Percentiles rank a stretch among this genome's conserved stretches.
These are phyloP conservation scores for Urocynchramus pylzowi DNA, from an alignment of 2,113 vertebrate genomes.

Conservation along the genomic window DNA sequence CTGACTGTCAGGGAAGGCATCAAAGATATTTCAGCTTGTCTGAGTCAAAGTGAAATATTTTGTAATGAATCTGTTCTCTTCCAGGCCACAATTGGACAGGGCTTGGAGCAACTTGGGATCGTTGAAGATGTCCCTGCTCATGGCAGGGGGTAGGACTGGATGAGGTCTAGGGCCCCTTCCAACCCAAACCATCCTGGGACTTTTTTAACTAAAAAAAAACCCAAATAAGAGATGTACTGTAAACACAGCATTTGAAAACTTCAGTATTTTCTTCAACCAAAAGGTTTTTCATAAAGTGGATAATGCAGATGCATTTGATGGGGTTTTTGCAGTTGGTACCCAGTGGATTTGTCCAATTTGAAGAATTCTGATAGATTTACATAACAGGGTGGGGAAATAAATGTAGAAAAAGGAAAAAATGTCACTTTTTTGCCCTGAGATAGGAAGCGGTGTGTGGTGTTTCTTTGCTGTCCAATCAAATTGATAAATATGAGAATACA, in stretches of 20 bases:
- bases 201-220: not conserved
- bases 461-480: not conserved
- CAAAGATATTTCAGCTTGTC: not conserved
- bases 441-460: not conserved
- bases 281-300: not conserved
- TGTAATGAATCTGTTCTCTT: not conserved
- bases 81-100: not conserved
- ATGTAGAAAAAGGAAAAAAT: not conserved
- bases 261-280: not conserved
- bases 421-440: not conserved
- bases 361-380: not conserved
- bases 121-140: not conserved
- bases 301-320: not conserved
- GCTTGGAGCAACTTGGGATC: not conserved
- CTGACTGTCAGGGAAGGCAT: not conserved
- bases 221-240: not conserved
- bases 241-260: not conserved
- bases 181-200: not conserved
- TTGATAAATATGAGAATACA: fast-evolving
- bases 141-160: not conserved
- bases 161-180: not conserved
- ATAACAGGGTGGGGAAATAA: not conserved
- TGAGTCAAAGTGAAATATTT: not conserved
- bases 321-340: not conserved
- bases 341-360: not conserved